Base-by-base conservation (phyloP, 2,113 vertebrate genomes). In the Struthio camelus region DNA sequence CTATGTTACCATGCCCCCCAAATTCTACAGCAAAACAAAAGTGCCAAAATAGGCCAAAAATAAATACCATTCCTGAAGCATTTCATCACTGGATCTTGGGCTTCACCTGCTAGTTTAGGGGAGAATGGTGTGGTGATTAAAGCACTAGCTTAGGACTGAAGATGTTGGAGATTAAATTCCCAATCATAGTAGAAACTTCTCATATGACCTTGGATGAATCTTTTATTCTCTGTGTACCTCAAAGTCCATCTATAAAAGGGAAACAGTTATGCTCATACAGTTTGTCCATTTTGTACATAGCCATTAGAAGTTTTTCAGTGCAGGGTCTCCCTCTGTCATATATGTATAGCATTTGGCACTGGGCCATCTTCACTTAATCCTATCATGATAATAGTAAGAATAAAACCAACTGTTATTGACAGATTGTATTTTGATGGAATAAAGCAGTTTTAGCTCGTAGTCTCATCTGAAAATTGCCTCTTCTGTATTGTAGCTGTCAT, bases 141-240 rank as follows among this genome's bases (percentile, higher is more conserved):
- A 78, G 9, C 15, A 36, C 11, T 65, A 44, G 30, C 10, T 75
- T 48, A 24, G 4, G 3, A 48, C 10, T 38, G 64, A 53, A 32
- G 13, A 14, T 66, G 6, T 15, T 79, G 56, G 51, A 85, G 10
- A 11, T 66, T 62, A 30, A 71, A 67, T 62, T 80, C 19, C 17
- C 42, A 77, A 19, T 8, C 18, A 58, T 42, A 78, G 14, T 13
- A 81, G 42, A 44, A 58, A 73, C n/a, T 69, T 38, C 22, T 25
- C 65, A 13, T 4, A 2, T 62, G n/a, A 70, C 17, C 32, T 75
- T 13, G 2, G 24, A 27, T 0, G 1, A 62, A 5, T 28, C 38
- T 77, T 64, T 80, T 54, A 18, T 15, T 32, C 18, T 30, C 5
- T 44, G 10, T 58, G 18, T 86, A 24, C 46, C 50, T 70, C 61